phyloP scores from a whole-genome alignment of 2,888 invertebrate species.

The Atrina japonica region DNA sequence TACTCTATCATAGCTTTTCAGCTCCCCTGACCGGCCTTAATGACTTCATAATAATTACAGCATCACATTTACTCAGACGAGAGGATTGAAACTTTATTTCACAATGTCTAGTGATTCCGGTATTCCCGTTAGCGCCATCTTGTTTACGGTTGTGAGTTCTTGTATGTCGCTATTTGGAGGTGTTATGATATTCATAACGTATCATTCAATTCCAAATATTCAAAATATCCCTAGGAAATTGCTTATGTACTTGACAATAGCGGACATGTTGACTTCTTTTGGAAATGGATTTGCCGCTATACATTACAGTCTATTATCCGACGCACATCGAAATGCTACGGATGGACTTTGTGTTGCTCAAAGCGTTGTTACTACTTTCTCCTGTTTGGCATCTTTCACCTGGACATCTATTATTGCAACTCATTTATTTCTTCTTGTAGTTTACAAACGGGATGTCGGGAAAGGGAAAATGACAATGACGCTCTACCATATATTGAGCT shows the following conservation, averaged over 20 bases:
- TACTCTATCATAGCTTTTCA: too few relatives aligned
- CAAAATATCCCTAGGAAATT: conserved; percentile 44
- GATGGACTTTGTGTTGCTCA: conserved; percentile 38
- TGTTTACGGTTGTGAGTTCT: conserved; percentile 37
- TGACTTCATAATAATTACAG: too few relatives aligned
- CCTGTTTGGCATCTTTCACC: conserved; percentile 49
- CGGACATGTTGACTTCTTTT: conserved; percentile 45
- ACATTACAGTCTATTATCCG: conserved; percentile 1
- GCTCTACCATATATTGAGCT: conserved; percentile 28
- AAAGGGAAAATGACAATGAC: neutral
- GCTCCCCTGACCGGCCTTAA: too few relatives aligned
- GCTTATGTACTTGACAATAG: conserved; percentile 46
- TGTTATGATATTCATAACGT: conserved; percentile 42
- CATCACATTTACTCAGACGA: too few relatives aligned
- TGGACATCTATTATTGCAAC: conserved; percentile 48
- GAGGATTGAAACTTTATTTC: too few relatives aligned
- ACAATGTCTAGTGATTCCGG: too few relatives aligned
- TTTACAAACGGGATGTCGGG: neutral
- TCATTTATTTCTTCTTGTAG: conserved; percentile 38
- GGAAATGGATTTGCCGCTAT: conserved; percentile 32
- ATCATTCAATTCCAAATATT: conserved; percentile 39
- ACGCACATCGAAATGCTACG: neutral
- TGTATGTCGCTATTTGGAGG: conserved; percentile 47
- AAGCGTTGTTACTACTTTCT: conserved; percentile 49
- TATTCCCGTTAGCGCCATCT: too few relatives aligned